Base-by-base conservation (phyloP, 2,888 invertebrate genomes). In the Pecten maximus region DNA sequence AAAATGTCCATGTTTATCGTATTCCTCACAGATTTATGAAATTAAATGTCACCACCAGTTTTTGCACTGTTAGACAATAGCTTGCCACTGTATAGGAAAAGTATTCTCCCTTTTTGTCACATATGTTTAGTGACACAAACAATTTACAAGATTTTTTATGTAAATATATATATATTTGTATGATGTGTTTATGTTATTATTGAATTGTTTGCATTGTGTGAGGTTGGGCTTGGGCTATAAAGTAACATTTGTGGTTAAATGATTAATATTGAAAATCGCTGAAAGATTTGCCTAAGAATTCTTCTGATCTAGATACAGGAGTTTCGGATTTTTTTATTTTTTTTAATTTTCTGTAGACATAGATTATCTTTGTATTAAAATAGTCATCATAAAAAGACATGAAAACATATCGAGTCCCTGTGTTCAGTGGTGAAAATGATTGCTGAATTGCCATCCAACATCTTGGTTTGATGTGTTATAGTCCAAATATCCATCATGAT, bases 21-120 rank as follows among this genome's bases (percentile, higher is more conserved):
- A 50, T 50, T 50, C 50, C 50, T 44, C 50, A 54, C 60, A 60
- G 60, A 60, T 60, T 60, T 28, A 28, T n/a, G n/a, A n/a, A n/a
- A n/a, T 50, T n/a, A 16, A 60, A 28, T 28, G 60, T 60, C 28
- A 28, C 60, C 28, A 60, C 28, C 60, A 60, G 4, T n/a, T 60
- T 15, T 60, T 60, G 60, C 60, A 60, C 60, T 60, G 28, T 28
- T 60, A 60, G 60, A 60, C 60, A 60, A 60, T 28, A 60, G 60
- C 60, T 60, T 60, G 60, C 60, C 60, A 60, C 28, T 60, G 60
- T 60, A 60, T 60, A 60, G 28, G 10, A 60, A 60, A 60, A 28
- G 60, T 60, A 60, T 60, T 28, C 60, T 60, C 60, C 28, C 3
- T 60, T n/a, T 60, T n/a, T 60, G 60, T 60, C 60, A 60, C 16